Base-by-base conservation (phyloP, 64 coral and sea anemone species). In the Exaiptasia diaphana region DNA sequence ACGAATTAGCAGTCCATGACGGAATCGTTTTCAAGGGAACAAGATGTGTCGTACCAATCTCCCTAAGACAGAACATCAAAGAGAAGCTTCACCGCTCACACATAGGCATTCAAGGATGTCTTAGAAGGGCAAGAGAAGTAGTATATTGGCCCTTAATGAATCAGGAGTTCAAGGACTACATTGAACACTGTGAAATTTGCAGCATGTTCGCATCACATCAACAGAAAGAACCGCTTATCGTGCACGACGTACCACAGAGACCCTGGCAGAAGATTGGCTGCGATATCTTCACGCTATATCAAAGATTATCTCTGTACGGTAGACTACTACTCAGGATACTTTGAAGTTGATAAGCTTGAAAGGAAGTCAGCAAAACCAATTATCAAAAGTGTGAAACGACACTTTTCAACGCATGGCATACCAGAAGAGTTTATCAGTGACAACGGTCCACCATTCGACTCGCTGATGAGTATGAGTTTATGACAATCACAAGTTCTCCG, bases 161-260 rank as follows among this genome's bases (percentile, higher is more conserved):
- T 32, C 20, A 49, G 0, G 80, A 83, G 28, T 4, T 83, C 9
- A 34, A 22, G 28, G 34, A 83, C 35, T 26, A 31, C 45, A 53
- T 71, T 21, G 20, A 25, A 20, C 29, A 54, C 20, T 40, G 50
- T 21, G 45, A 40, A 9, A 72, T 23, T 21, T 71, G 80, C 20
- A 48, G 22, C 59, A 14, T 24, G 3, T 71, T 34, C 20, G 0
- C 20, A 29, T 4, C 29, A 23, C 18, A 46, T 63, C 38, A 82
- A 34, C 63, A 83, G 44, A 83, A 70, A 83, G 64, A 83, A 37
- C 80, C 64, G 23, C 64, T 83, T 25, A 71, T 83, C 23, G 53
- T 39, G 46, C 60, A 54, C 21, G 61, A 67, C 35, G 43, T 59
- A 14, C 81, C 67, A 29, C 24, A 11, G 5, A 60, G 82, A 75